Percentiles rank a stretch among this genome's conserved stretches.
phyloP scores from a whole-genome alignment of 2,797 vertebrate species.

The Corythornis leucogaster region DNA sequence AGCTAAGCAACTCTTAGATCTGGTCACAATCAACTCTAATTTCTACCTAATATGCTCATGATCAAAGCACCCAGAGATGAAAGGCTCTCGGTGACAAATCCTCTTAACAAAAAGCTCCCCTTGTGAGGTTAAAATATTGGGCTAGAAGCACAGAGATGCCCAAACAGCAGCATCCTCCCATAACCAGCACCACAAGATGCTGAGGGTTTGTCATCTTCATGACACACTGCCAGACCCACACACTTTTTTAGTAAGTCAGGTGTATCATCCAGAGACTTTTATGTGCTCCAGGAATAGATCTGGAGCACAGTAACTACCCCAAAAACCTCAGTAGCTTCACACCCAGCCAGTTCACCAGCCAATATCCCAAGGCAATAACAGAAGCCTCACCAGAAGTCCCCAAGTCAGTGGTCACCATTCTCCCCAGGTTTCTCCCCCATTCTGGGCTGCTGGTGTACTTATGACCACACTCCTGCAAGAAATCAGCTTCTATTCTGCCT shows the following conservation, averaged over 20 bases:
- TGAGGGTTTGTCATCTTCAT: neutral
- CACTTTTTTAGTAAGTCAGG: neutral
- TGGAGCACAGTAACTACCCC: too few species aligned
- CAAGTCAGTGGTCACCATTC: neutral
- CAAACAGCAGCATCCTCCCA: neutral
- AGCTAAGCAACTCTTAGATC: neutral
- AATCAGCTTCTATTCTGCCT: neutral
- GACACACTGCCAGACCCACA: accelerated
- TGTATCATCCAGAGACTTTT: neutral
- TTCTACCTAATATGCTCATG: neutral
- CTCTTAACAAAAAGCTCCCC: neutral
- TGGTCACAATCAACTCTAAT: accelerated
- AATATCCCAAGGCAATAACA: neutral
- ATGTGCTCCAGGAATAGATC: neutral
- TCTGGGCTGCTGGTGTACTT: neutral
- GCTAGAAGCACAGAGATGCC: neutral
- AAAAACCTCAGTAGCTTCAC: neutral
- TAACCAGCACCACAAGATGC: neutral
- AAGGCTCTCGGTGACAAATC: neutral
- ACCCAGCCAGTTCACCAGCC: neutral
- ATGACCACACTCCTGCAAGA: neutral
- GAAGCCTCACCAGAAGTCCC: neutral
- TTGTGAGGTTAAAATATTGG: neutral
- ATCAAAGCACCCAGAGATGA: neutral
- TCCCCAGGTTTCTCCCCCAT: neutral